A percentile compares a stretch with the other conserved stretches of the same genome.
phyloP scores from a whole-genome alignment of 1,140 invertebrate species.

The Saxidomus purpurata region DNA sequence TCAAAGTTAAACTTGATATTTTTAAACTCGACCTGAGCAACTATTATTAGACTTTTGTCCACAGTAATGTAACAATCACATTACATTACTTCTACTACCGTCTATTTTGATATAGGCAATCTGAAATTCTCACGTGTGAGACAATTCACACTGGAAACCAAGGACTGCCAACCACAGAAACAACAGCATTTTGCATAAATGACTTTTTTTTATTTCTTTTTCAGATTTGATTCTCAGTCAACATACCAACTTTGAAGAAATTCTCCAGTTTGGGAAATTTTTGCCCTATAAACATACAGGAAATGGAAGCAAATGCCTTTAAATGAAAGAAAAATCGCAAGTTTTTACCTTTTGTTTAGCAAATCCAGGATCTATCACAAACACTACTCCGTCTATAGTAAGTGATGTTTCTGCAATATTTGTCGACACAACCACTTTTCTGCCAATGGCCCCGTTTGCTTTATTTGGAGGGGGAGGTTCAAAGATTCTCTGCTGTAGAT shows the following conservation, averaged over 20 bases:
- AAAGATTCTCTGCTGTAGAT: constrained; percentile 99
- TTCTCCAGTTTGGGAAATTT: too few species aligned
- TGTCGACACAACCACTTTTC: constrained; percentile 98
- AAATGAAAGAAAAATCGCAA: too few species aligned
- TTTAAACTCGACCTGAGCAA: too few species aligned
- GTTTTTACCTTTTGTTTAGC: constrained; percentile 98
- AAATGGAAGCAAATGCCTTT: too few species aligned
- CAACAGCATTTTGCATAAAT: not conserved
- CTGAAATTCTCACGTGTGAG: not conserved
- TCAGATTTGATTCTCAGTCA: too few species aligned
- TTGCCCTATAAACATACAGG: too few species aligned
- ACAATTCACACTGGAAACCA: not conserved
- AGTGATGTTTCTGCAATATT: constrained; percentile 99
- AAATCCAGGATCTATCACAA: constrained; percentile 99
- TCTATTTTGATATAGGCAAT: constrained; percentile 11
- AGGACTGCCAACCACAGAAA: not conserved
- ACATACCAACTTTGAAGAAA: too few species aligned
- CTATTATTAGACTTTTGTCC: not conserved
- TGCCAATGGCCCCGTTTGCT: constrained; percentile 97
- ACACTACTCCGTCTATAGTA: constrained; percentile 99
- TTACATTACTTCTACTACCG: constrained; percentile 25
- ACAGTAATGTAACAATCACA: not conserved
- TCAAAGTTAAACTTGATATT: too few species aligned
- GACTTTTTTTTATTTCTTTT: too few species aligned
- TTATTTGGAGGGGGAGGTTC: constrained; percentile 96